These are phyloP conservation scores for Neogobius melanostomus DNA, from an alignment of 2,113 vertebrate genomes.

Conservation along the genomic window DNA sequence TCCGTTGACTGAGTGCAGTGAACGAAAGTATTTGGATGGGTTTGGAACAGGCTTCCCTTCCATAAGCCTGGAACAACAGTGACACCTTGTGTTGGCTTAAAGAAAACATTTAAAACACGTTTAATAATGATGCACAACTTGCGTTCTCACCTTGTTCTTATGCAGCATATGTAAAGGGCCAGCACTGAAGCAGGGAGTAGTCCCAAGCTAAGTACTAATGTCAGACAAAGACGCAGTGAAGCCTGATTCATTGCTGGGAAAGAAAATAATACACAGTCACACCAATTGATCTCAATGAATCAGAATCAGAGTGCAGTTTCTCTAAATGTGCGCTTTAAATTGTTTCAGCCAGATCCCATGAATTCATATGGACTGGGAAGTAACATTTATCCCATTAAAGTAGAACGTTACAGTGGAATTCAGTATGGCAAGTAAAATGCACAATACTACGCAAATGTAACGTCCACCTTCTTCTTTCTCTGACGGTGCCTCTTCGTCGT, in stretches of 20 bases:
- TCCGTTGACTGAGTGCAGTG: conserved; percentile 57
- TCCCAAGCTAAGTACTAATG: neutral
- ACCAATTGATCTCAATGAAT: no score
- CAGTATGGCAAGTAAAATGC: no score
- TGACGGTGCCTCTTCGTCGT: neutral
- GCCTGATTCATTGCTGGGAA: conserved; percentile 16
- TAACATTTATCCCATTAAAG: no score
- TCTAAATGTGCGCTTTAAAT: no score
- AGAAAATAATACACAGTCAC: neutral
- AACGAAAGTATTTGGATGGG: conserved; percentile 73
- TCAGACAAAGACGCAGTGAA: neutral
- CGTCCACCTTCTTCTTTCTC: neutral
- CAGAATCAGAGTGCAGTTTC: no score
- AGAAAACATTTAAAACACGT: neutral
- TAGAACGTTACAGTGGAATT: no score
- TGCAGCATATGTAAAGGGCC: conserved; percentile 7
- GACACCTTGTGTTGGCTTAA: neutral
- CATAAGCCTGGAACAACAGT: conserved; percentile 42
- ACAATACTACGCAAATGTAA: neutral
- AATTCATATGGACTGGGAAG: no score
- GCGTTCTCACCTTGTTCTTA: conserved; percentile 37
- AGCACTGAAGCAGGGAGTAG: conserved; percentile 10
- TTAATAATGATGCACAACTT: neutral
- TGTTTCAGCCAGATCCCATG: no score
- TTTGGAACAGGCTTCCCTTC: conserved; percentile 62